phyloP scores from a whole-genome alignment of 92 coral and sea anemone genomes.

The Porites evermanni region DNA sequence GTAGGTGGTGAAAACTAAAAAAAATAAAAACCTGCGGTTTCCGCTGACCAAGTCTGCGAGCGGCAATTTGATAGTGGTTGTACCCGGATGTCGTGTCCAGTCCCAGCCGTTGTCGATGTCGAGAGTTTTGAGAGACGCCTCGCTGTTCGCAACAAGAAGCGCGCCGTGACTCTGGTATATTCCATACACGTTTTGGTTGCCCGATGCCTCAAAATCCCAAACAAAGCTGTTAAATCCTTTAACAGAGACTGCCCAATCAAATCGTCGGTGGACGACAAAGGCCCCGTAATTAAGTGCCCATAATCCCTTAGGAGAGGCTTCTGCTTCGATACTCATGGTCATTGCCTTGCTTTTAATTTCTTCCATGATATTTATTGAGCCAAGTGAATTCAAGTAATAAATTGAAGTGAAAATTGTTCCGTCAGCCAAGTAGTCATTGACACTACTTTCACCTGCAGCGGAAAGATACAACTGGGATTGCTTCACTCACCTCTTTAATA shows the following conservation, averaged over 20 bases:
- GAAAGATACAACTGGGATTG: neutral
- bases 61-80: conserved; percentile 56
- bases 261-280: conserved; percentile 61
- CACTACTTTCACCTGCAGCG: neutral
- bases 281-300: conserved; percentile 70
- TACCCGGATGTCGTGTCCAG: conserved; percentile 73
- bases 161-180: conserved; percentile 71
- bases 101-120: conserved; percentile 69
- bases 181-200: conserved; percentile 59
- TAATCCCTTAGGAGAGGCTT: conserved; percentile 62
- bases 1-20: neutral
- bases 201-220: conserved; percentile 59
- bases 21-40: conserved; percentile 13
- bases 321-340: conserved; percentile 1
- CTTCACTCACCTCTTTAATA: no score
- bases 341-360: conserved; percentile 40
- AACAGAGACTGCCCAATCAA: conserved; percentile 67
- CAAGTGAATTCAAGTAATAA: conserved; percentile 63
- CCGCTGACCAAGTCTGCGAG: conserved; percentile 32
- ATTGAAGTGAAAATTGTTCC: conserved; percentile 42
- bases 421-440: conserved; percentile 14
- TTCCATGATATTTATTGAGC: conserved; percentile 39
- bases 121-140: conserved; percentile 30
- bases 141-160: conserved; percentile 71
- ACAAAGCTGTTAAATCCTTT: conserved; percentile 71